These are phyloP conservation scores for Heterotis niloticus DNA, from an alignment of 2,113 vertebrate species.

Conservation along the genomic window DNA sequence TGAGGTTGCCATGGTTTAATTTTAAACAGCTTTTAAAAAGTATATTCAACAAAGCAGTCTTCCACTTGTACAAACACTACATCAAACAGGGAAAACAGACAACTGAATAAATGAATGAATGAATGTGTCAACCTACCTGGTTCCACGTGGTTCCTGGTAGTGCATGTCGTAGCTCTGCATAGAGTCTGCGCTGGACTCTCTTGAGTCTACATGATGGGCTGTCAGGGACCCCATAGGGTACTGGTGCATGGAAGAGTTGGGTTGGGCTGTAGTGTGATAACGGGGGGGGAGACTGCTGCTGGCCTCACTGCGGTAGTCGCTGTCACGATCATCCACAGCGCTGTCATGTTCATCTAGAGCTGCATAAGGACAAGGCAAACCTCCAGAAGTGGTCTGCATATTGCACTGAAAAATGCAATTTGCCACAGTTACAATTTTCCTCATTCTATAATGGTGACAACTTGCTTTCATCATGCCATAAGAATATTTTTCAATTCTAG, in stretches of 20 bases:
- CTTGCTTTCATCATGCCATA: no score
- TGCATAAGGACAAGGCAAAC: conserved; percentile 43
- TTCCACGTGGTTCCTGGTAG: conserved; percentile 69
- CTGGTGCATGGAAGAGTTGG: conserved; percentile 89
- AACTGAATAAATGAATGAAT: no score
- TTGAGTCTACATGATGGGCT: conserved; percentile 64
- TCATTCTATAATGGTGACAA: no score
- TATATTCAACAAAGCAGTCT: no score
- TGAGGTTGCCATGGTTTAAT: no score
- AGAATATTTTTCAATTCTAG: no score
- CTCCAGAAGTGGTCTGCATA: background rate
- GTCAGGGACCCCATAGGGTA: conserved; percentile 71
- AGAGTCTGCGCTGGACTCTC: conserved; percentile 74
- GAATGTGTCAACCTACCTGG: conserved; percentile 85
- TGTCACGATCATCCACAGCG: conserved; percentile 90
- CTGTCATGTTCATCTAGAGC: conserved; percentile 93
- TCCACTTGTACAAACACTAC: no score
- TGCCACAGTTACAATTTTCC: no score
- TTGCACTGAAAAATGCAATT: no score
- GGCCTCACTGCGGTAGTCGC: conserved; percentile 94
- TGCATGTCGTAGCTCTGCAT: conserved; percentile 79
- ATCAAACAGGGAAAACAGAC: no score
- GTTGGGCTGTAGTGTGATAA: conserved; percentile 82
- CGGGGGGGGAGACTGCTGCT: conserved; percentile 86
- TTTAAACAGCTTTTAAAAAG: no score